Evolutionary conservation across 2,113 vertebrate genomes (phyloP), one percentile per base, ranked within the genome.

Genomic region (Lucifuga dentata): DNA sequence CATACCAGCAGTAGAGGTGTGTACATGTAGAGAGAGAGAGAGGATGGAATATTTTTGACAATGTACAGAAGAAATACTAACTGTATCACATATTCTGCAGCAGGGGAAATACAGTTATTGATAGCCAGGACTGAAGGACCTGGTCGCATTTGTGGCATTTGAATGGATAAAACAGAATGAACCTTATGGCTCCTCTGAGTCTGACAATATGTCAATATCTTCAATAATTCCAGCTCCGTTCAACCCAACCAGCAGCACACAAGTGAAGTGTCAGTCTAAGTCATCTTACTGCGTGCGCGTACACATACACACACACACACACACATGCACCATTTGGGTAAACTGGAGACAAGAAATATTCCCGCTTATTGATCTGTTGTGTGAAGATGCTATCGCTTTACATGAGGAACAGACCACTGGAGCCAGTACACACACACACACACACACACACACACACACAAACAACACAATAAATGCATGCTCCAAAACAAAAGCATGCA

Each of bases 301-400:
- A 11, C 32, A 45, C 23, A 55, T 49, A 39, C 38, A 29, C 36
- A 52, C 59, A 58, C 46, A 50, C 50, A 29, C 40, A 49, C 45
- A 20, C 9, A 49, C 56, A 9, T n/a, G 44, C 29, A 16, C 5
- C 11, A 11, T 41, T 61, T 55, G 55, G 55, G 68, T 79, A 68
- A 82, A 75, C 78, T 29, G 23, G 72, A 86, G 58, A 82, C 64
- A 83, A 77, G 81, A 76, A 71, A 86, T 90, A 88, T 90, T 91
- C 87, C 78, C 13, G 33, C 21, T 63, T 86, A 92, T 83, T 83
- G 80, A 91, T 84, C 90, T 85, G 80, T 90, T 90, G 74, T 89
- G 62, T 86, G 73, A 84, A 86, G 80, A 91, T 81, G 81, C 87
- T 92, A 88, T 92, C 90, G 80, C 67, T 80, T 89, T 81, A 77